Evolutionary conservation across 2,888 invertebrate species (phyloP).

Genomic region (Cremastinae sp.): DNA sequence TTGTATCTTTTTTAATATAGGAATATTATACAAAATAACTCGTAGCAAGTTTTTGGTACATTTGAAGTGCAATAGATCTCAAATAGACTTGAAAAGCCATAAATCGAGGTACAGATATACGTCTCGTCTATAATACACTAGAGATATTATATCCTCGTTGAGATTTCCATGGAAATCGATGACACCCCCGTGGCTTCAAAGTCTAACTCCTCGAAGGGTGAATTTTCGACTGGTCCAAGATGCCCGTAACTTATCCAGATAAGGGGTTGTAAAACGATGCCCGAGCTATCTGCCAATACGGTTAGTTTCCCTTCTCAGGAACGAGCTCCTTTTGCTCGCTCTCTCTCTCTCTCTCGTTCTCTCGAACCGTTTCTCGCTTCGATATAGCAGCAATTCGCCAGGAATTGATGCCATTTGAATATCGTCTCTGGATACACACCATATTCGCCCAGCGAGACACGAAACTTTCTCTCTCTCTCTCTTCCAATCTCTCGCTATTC

Average conservation of each 20-base stretch:
- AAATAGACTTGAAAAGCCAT: constrained; percentile 1
- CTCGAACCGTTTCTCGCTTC: constrained; percentile 54
- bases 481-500: constrained; percentile 31
- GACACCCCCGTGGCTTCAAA: constrained; percentile 65
- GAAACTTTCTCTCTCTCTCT: constrained; percentile 43
- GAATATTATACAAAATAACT: no score
- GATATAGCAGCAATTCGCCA: constrained; percentile 75
- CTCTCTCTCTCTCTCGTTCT: constrained; percentile 40
- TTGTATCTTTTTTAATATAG: no score
- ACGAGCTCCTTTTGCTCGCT: constrained; percentile 44
- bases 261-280: constrained; percentile 79
- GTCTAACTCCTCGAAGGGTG: constrained; percentile 64
- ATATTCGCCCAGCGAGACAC: constrained; percentile 34
- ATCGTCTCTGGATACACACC: constrained; percentile 65
- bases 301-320: constrained; percentile 60
- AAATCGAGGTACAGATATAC: neutral
- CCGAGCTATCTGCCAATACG: constrained; percentile 78
- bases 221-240: constrained; percentile 64
- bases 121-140: constrained; percentile 16
- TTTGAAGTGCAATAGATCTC: no score
- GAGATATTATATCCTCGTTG: constrained; percentile 37
- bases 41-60: no score
- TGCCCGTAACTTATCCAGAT: constrained; percentile 77
- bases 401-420: constrained; percentile 79
- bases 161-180: constrained; percentile 76